Percentiles rank a stretch among this genome's conserved stretches.
Conservation (phyloP, 2,888 invertebrate species). For the Junonia oenone region DNA sequence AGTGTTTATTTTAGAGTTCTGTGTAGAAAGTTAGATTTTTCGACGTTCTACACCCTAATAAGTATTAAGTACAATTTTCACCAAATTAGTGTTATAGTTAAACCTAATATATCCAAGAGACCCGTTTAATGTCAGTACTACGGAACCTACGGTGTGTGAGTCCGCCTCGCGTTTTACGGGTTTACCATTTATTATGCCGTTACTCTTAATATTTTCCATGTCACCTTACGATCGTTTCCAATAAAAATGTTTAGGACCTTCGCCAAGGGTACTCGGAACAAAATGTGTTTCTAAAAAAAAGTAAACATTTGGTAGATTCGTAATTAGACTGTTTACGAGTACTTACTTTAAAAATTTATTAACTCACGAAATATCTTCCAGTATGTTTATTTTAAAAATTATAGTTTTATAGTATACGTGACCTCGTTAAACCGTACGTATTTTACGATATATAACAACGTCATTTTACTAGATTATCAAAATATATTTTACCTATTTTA, state of each 20-base stretch:
- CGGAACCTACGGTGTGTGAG: too few species aligned
- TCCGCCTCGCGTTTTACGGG: too few species aligned
- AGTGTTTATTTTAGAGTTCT: too few species aligned
- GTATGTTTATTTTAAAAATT: background rate
- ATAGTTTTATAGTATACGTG: background rate
- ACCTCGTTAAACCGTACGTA: background rate
- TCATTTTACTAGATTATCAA: background rate
- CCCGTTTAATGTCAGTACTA: too few species aligned
- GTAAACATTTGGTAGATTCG: background rate
- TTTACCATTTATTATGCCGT: background rate
- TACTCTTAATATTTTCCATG: background rate
- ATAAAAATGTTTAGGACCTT: background rate
- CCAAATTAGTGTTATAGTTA: too few species aligned
- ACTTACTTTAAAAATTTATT: background rate
- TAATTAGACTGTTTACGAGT: background rate
- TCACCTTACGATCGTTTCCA: background rate
- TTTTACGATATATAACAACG: background rate
- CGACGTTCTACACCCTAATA: too few species aligned
- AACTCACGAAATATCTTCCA: background rate
- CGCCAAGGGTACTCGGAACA: background rate
- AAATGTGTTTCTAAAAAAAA: background rate
- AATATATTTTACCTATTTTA: too few species aligned
- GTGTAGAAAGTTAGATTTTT: too few species aligned
- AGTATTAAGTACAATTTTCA: too few species aligned
- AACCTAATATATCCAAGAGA: too few species aligned